Percentiles rank a stretch among this genome's conserved stretches.
phyloP scores from a whole-genome alignment of 2,888 invertebrate genomes.

The Hypsopygia costalis region DNA sequence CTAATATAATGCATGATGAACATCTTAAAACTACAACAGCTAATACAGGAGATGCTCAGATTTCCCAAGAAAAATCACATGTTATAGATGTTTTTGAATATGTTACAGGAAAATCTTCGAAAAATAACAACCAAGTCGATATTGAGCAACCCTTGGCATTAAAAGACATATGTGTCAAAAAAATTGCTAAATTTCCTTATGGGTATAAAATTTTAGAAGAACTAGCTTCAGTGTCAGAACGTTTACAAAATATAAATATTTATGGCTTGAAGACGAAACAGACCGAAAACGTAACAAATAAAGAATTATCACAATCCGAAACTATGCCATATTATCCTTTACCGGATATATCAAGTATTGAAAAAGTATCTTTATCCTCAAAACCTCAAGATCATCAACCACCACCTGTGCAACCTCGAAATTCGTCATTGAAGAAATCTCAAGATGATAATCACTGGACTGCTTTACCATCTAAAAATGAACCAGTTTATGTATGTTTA shows the following conservation, averaged over 20 bases:
- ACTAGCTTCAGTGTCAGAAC: slow-evolving; percentile 82
- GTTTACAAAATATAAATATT: slow-evolving; percentile 61
- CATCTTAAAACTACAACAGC: slow-evolving; percentile 30
- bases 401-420: slow-evolving; percentile 66
- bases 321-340: slow-evolving; percentile 69
- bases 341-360: slow-evolving; percentile 67
- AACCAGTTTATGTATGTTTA: slow-evolving; percentile 83
- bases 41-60: slow-evolving; percentile 26
- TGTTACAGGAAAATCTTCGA: slow-evolving; percentile 49
- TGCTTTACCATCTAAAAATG: slow-evolving; percentile 80
- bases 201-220: slow-evolving; percentile 85
- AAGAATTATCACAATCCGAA: slow-evolving; percentile 18
- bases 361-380: slow-evolving; percentile 51
- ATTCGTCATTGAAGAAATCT: slow-evolving; percentile 61
- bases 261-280: slow-evolving; percentile 23
- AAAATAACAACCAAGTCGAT: slow-evolving; percentile 23
- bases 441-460: slow-evolving; percentile 76
- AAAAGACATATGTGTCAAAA: slow-evolving; percentile 83
- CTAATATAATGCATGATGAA: slow-evolving; percentile 77
- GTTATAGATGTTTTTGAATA: slow-evolving; percentile 69
- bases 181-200: slow-evolving; percentile 84
- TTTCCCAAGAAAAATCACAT: slow-evolving; percentile 38
- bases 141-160: slow-evolving; percentile 67
- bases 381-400: slow-evolving; percentile 41
- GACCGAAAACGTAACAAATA: slow-evolving; percentile 9